Conservation (phyloP, 2,113 vertebrate species). For the Atherinomorus stipes region DNA sequence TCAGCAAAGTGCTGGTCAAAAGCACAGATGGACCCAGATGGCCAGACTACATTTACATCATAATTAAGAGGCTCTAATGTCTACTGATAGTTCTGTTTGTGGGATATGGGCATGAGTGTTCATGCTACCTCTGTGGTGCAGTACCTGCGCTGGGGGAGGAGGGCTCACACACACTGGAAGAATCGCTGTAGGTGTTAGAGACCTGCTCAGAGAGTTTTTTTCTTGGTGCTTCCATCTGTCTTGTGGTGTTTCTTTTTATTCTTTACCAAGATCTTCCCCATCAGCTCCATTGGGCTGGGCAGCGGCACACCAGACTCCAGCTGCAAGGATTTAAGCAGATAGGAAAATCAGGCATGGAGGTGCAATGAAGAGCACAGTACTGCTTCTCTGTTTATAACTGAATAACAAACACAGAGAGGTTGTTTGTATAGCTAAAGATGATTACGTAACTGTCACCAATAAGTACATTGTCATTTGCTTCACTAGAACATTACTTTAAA, state of each 20-base stretch:
- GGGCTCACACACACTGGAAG: constrained; percentile 93
- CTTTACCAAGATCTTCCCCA: constrained; percentile 98
- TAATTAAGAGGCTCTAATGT: constrained; percentile 22
- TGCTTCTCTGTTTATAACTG: background rate
- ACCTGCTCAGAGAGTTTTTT: constrained; percentile 95
- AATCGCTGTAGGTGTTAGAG: constrained; percentile 93
- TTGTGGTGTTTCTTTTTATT: constrained; percentile 99
- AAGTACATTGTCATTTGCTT: constrained; percentile 9
- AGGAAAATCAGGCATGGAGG: background rate
- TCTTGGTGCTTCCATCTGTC: constrained; percentile 90
- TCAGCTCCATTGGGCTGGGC: constrained; percentile 95
- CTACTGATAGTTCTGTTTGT: constrained; percentile 19
- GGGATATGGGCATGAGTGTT: background rate
- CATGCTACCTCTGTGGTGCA: background rate
- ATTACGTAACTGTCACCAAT: constrained; percentile 2
- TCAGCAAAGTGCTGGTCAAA: background rate
- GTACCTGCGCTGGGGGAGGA: constrained; percentile 94
- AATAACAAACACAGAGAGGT: too few species aligned
- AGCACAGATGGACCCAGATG: constrained; percentile 12
- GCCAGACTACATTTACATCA: constrained; percentile 23
- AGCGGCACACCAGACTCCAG: constrained; percentile 91
- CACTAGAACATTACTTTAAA: constrained; percentile 7
- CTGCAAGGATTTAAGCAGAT: constrained; percentile 71
- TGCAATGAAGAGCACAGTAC: background rate
- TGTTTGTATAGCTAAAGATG: too few species aligned